Conservation (phyloP, 2,888 invertebrate genomes). For the Andrena bucephala region DNA sequence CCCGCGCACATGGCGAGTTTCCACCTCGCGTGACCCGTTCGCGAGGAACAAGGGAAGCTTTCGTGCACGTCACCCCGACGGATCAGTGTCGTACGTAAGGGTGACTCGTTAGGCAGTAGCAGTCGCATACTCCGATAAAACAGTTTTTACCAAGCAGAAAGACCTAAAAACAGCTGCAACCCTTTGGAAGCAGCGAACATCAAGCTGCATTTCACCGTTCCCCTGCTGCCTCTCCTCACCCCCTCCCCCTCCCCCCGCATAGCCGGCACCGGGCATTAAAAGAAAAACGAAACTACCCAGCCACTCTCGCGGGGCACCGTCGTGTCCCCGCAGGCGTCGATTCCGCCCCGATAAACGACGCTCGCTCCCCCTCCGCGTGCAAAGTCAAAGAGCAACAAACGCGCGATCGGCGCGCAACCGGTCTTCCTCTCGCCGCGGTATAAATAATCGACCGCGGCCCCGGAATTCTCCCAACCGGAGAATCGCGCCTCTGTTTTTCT, state of each 20-base stretch:
- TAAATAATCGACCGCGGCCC: constrained; percentile 50
- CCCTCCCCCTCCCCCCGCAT: background rate
- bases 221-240: background rate
- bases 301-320: constrained; percentile 24
- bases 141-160: too few relatives aligned
- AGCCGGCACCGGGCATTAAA: background rate
- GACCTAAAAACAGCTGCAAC: too few relatives aligned
- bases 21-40: too few relatives aligned
- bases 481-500: constrained; percentile 55
- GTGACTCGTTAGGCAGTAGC: too few relatives aligned
- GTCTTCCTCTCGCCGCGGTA: constrained; percentile 30
- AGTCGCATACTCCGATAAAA: too few relatives aligned
- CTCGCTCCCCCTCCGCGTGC: background rate
- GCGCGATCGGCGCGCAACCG: constrained; percentile 28
- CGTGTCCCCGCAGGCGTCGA: constrained; percentile 30
- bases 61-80: too few relatives aligned
- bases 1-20: too few relatives aligned
- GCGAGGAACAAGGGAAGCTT: too few relatives aligned
- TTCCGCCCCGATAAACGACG: constrained; percentile 52
- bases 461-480: constrained; percentile 44
- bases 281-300: constrained; percentile 11
- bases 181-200: background rate
- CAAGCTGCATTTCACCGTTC: background rate
- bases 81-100: too few relatives aligned
- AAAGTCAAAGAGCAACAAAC: constrained; percentile 15